Conservation (phyloP, 2,797 vertebrate species). For the Trachops cirrhosus region DNA sequence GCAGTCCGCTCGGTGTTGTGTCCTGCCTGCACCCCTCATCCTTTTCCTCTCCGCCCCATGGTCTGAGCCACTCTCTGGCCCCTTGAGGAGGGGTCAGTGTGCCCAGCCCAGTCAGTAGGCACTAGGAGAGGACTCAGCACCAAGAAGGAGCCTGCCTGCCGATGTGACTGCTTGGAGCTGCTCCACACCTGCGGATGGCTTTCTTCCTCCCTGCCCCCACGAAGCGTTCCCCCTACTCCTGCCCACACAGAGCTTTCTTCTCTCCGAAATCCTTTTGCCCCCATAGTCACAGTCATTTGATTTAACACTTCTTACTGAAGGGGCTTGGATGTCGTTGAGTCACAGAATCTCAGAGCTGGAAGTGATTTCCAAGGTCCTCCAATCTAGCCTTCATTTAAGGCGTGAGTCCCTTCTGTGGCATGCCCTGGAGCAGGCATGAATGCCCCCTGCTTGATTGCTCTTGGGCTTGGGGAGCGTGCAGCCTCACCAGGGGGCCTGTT, state of each 20-base stretch:
- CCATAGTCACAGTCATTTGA: constrained; percentile 50
- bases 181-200: constrained; percentile 24
- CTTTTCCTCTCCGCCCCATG: background rate
- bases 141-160: background rate
- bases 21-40: background rate
- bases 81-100: background rate
- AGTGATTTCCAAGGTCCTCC: constrained; percentile 39
- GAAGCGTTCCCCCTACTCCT: constrained; percentile 50
- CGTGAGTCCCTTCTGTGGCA: background rate
- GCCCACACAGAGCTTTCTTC: constrained; percentile 67
- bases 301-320: constrained; percentile 59
- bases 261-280: constrained; percentile 64
- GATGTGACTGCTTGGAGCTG: background rate
- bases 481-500: background rate
- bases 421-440: background rate
- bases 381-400: background rate
- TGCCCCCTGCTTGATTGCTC: background rate
- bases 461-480: background rate
- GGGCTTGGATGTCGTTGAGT: constrained; percentile 39
- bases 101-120: background rate
- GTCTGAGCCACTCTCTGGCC: background rate
- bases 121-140: background rate
- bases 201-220: constrained; percentile 21
- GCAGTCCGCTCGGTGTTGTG: background rate
- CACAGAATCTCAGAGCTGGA: constrained; percentile 40